Percentiles rank a stretch among this genome's conserved stretches.
phyloP scores from a whole-genome alignment of 2,888 invertebrate species.

The Hydroisotoma schaefferi region DNA sequence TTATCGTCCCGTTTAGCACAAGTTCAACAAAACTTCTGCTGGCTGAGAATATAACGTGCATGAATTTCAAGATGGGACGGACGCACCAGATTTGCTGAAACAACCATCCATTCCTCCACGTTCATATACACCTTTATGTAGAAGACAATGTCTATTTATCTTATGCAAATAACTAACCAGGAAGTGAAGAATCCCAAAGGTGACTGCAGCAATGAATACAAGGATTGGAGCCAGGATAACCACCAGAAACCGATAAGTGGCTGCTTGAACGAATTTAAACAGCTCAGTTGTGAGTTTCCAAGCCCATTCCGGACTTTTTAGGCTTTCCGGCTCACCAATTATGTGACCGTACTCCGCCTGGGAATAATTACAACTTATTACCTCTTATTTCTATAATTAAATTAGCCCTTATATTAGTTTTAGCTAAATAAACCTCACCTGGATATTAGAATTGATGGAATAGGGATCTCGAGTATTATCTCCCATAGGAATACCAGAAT shows the following conservation, averaged over 20 bases:
- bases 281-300: constrained; percentile 39
- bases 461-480: constrained; percentile 18
- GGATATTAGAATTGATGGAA: constrained; percentile 20
- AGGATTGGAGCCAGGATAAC: constrained; percentile 39
- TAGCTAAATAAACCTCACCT: constrained; percentile 11
- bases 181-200: constrained; percentile 39
- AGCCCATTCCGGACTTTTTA: constrained; percentile 39
- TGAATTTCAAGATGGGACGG: constrained; percentile 36
- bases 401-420: background rate
- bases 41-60: constrained; percentile 36
- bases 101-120: no score
- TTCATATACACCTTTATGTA: no score
- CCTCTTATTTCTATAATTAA: background rate
- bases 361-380: constrained; percentile 1
- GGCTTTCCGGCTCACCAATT: constrained; percentile 44
- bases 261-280: constrained; percentile 34
- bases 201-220: constrained; percentile 37
- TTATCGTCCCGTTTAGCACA: constrained; percentile 28
- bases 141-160: no score
- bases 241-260: constrained; percentile 42
- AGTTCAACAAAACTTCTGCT: constrained; percentile 36
- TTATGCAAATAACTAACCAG: constrained; percentile 28
- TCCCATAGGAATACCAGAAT: background rate
- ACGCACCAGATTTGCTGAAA: constrained; percentile 45
- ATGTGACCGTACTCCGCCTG: constrained; percentile 39